Base-by-base conservation (phyloP, 2,113 vertebrate genomes). In the Panurus biarmicus region DNA sequence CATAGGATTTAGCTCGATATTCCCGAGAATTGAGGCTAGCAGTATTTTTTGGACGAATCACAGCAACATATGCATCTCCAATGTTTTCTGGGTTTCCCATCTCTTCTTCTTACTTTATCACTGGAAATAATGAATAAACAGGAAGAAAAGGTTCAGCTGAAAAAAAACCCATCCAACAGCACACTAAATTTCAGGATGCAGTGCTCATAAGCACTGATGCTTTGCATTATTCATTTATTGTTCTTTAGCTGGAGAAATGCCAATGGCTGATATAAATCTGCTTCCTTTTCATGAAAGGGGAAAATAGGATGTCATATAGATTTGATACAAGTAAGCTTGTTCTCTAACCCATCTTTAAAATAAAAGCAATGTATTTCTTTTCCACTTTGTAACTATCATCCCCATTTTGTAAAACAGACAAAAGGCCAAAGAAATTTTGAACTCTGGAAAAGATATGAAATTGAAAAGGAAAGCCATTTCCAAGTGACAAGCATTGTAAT, bases 11-110 rank as follows among this genome's bases (percentile, higher is more conserved):
- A 80, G 99, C 98, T 96, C 98, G 98, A 97, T 99, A 99, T 91
- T 99, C 99, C 96, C 99, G 99, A 36, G 99, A 99, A 97, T 98
- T 99, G 83, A 99, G 98, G 96, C 99, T 99, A 96, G 99, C 98
- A 83, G 98, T 97, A 95, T 98, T 99, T 98, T 99, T 99, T 75
- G 99, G 99, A 94, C 99, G 99, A 95, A 99, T 99, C 92, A 99
- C 99, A 85, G 99, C 99, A 88, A 99, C 98, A 67, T 99, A 99
- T 1, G 97, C 98, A 89, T 99, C 99, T 97, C 99, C 99, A 38
- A 98, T 91, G 89, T 96, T 96, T 97, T 98, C 99, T 95, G 98
- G 98, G 97, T 99, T 99, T 93, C 99, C 99, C 99, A 99, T 99
- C 18, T 96, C 94, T 96, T 64, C 74, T 84, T 69, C 47, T 88